Evolutionary conservation across 2,797 vertebrate genomes (phyloP), one percentile per base, ranked within the genome.

Genomic region (Heliangelus exortis): DNA sequence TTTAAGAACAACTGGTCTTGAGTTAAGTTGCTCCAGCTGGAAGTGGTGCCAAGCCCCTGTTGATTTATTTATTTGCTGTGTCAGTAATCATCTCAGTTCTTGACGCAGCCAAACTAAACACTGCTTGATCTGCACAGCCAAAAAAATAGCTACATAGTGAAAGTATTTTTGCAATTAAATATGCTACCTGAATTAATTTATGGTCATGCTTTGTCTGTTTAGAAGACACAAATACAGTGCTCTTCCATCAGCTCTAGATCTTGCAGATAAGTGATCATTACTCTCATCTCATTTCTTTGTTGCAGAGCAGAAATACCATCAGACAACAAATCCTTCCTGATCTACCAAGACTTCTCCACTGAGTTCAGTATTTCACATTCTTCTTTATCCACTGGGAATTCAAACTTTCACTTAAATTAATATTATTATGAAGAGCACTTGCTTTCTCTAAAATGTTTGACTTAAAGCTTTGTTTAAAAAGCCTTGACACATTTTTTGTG

Each of bases 271-370:
- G 89, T 89, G 77, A 85, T 53, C 19, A 39, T 67, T 83, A 77
- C 71, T 71, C 47, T 92, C 48, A 77, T 43, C 8, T 0, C 2
- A 18, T 69, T 87, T 69, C 19, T 63, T 28, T 34, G 17, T 45
- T 80, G 55, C 61, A 54, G 13, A 43, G 57, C 54, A 84, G 84
- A 90, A 84, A 71, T 74, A 55, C 48, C 67, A 87, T 59, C 81
- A 90, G 81, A 89, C 41, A 89, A 36, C 45, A 92, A 94, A 93
- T 87, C 72, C 75, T 87, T 80, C 59, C 57, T 88, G 69, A 58
- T 54, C 65, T 71, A 77, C 78, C 31, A 90, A 78, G 45, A 7
- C 25, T 91, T 90, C 84, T 85, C 75, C 45, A 23, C 53, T 7
- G 25, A 75, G 19, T 41, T 87, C 65, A 43, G 22, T 59, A 59